A percentile compares a stretch with the other conserved stretches of the same genome.
phyloP scores from a whole-genome alignment of 2,113 vertebrate species.

The Panthera leo region DNA sequence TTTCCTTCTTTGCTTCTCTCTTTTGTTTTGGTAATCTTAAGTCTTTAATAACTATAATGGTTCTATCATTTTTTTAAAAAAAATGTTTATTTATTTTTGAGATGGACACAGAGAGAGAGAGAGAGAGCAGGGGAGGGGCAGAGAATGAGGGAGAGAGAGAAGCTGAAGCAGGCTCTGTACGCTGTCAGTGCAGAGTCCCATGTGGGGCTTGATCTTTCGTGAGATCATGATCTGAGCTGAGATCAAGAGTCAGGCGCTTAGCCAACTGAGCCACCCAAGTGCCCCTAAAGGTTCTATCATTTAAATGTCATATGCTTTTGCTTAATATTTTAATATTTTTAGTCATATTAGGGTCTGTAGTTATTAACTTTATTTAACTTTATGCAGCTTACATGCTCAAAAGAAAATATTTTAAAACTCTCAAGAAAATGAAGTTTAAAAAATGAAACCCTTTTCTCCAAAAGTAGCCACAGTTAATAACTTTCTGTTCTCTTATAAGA shows the following conservation, averaged over 20 bases:
- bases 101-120: no score
- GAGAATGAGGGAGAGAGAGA: no score
- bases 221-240: no score
- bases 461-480: neutral
- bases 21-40: neutral
- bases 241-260: no score
- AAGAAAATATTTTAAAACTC: slow-evolving; percentile 16
- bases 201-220: no score
- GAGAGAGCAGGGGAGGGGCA: no score
- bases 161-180: no score
- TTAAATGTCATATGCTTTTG: neutral
- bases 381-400: neutral
- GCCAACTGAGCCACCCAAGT: no score
- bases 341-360: neutral
- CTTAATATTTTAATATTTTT: neutral
- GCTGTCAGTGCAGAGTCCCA: no score
- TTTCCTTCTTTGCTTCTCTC: neutral
- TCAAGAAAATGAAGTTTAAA: neutral
- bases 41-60: neutral
- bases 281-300: neutral
- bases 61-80: neutral
- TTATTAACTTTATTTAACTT: slow-evolving; percentile 11
- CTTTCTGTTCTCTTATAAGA: slow-evolving; percentile 4
- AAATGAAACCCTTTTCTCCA: neutral
- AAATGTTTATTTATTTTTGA: no score